phyloP scores from a whole-genome alignment of 1,140 invertebrate genomes.

The Druon quercuslanigerum region DNA sequence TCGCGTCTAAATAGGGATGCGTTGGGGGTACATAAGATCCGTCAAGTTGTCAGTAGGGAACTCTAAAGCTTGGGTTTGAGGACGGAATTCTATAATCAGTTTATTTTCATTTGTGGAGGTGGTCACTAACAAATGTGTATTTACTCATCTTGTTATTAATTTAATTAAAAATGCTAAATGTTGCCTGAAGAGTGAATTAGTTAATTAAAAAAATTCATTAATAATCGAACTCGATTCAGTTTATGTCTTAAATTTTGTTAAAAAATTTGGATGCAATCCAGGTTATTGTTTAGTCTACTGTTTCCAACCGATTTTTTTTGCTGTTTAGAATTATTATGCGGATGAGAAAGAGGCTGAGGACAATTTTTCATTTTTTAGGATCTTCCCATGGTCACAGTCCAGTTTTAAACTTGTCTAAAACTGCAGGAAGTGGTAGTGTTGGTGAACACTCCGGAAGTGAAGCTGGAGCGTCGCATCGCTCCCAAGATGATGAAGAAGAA shows the following conservation, averaged over 20 bases:
- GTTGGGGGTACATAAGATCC: constrained; percentile 73
- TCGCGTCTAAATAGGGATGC: constrained; percentile 60
- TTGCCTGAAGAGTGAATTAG: no score
- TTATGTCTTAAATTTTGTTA: no score
- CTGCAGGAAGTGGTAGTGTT: constrained; percentile 82
- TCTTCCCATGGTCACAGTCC: constrained; percentile 93
- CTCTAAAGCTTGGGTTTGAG: constrained; percentile 37
- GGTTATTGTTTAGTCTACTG: no score
- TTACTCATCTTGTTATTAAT: constrained; percentile 3
- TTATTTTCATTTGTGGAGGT: not conserved
- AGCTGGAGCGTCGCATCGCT: constrained; percentile 78
- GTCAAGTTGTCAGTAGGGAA: constrained; percentile 68
- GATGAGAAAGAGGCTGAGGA: constrained; percentile 47
- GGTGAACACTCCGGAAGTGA: constrained; percentile 80
- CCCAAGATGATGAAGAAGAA: constrained; percentile 83
- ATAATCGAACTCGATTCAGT: no score
- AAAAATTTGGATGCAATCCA: no score
- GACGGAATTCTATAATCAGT: constrained; percentile 12
- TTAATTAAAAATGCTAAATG: not conserved
- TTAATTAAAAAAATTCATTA: no score
- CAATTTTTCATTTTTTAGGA: constrained; percentile 75
- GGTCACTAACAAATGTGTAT: constrained; percentile 1
- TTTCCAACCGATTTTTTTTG: no score
- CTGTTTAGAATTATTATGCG: constrained; percentile 45
- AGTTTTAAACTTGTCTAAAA: constrained; percentile 92